A percentile compares a stretch with the other conserved stretches of the same genome.
Evolutionary conservation across 2,888 invertebrate genomes (phyloP).

Genomic region (Drosophila maculinotata): DNA sequence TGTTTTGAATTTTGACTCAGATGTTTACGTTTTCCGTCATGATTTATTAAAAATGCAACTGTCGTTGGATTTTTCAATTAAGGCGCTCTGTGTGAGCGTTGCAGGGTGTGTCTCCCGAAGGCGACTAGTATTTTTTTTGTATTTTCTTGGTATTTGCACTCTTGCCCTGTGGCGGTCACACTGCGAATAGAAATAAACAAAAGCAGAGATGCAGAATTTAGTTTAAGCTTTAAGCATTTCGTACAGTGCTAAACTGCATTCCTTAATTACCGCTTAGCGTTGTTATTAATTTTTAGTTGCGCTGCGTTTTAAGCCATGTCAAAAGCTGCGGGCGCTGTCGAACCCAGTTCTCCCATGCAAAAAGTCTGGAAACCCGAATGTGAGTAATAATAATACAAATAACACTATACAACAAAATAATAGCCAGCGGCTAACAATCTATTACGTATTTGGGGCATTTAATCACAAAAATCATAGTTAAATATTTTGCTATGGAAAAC

Average conservation of each 20-base stretch:
- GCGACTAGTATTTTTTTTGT: background rate
- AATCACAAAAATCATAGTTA: too few relatives aligned
- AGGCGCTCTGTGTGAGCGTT: background rate
- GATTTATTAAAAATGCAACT: too few relatives aligned
- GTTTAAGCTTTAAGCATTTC: conserved; percentile 38
- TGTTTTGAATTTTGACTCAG: too few relatives aligned
- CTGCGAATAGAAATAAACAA: conserved; percentile 56
- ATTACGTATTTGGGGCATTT: too few relatives aligned
- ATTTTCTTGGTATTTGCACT: conserved; percentile 29
- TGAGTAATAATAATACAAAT: conserved; percentile 84
- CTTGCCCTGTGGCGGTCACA: conserved; percentile 17
- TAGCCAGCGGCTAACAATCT: too few relatives aligned
- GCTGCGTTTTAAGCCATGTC: conserved; percentile 38
- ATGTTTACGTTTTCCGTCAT: too few relatives aligned
- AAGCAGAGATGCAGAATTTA: conserved; percentile 44
- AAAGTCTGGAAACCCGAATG: conserved; percentile 88
- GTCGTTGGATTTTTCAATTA: too few relatives aligned
- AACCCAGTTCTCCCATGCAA: conserved; percentile 86
- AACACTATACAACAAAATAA: too few relatives aligned
- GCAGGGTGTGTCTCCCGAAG: background rate
- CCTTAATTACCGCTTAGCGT: conserved; percentile 51
- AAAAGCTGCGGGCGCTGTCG: conserved; percentile 37
- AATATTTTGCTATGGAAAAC: too few relatives aligned
- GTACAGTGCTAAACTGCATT: conserved; percentile 58
- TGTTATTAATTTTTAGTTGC: conserved; percentile 41